Evolutionary conservation across 2,113 vertebrate species (phyloP), one percentile per base, ranked within the genome.

Genomic region (Chionomys nivalis): DNA sequence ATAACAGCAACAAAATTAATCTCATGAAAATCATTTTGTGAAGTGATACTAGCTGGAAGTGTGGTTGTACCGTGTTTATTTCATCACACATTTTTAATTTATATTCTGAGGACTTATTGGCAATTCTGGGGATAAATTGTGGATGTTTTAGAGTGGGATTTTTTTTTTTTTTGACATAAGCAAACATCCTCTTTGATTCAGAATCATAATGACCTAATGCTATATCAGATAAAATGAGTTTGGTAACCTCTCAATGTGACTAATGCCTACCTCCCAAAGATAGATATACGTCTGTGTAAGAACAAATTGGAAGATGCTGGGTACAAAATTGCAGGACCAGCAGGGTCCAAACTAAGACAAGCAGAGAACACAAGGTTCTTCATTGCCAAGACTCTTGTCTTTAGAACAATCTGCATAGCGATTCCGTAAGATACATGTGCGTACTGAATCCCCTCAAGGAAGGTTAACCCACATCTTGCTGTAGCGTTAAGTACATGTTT

Each of bases 341-440:
- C 95, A 98, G 72, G 96, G 90, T 58, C 94, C 94, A 96, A 96
- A 97, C 92, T 92, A 97, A 97, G 79, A 97, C 87, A 94, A 97
- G 91, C 95, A 96, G 96, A 96, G 98, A 96, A 85, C 68, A 44
- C 17, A 78, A 42, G 73, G 85, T 52, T 97, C 97, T 98, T 97
- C 95, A 91, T 97, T 96, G 89, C 90, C 68, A 89, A 92, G 90
- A 96, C 73, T 92, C 96, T 97, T 98, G 76, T 97, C 96, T 98
- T 95, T 91, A 87, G 94, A 42, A n/a, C 2, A 96, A 87, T 98
- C 96, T 95, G 68, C 95, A 93, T 87, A 26, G 36, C 44, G 58
- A 85, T 93, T 92, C 96, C 70, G 42, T 28, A 76, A 49, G 55
- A 49, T 77, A 63, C 16, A 36, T 21, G 3, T 81, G 49, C 86